Conservation (phyloP, 2,113 vertebrate genomes). For the Lepidothrix coronata region DNA sequence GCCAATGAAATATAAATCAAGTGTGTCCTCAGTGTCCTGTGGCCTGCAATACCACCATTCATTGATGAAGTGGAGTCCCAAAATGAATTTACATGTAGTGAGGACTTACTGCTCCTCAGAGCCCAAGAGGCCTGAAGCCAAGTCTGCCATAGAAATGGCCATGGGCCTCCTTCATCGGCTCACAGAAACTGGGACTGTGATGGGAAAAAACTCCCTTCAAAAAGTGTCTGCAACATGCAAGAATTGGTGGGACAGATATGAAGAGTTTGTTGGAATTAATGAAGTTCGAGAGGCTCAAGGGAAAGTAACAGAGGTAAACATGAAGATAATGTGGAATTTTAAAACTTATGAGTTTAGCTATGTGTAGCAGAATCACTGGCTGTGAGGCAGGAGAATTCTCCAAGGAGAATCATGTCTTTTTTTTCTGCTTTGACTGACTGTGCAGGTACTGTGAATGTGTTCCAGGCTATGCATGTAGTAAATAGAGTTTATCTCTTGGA, state of each 20-base stretch:
- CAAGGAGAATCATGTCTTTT: background rate
- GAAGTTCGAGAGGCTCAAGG: conserved; percentile 90
- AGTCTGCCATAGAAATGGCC: conserved; percentile 48
- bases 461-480: background rate
- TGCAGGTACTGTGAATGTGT: background rate
- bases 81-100: conserved; percentile 23
- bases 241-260: conserved; percentile 90
- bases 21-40: conserved; percentile 61
- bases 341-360: background rate
- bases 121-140: conserved; percentile 53
- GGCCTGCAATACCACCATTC: conserved; percentile 56
- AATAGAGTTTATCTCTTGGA: background rate
- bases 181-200: conserved; percentile 69
- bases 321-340: background rate
- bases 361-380: background rate
- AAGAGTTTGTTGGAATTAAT: conserved; percentile 92
- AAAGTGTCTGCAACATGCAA: conserved; percentile 68
- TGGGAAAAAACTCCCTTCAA: conserved; percentile 76
- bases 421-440: background rate
- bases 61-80: conserved; percentile 36
- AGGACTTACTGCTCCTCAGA: conserved; percentile 74
- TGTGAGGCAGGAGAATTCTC: background rate
- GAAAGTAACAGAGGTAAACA: conserved; percentile 89
- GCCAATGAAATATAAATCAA: conserved; percentile 73
- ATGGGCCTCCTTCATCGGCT: conserved; percentile 64